phyloP scores from a whole-genome alignment of 2,888 invertebrate genomes.

The Arge pagana region DNA sequence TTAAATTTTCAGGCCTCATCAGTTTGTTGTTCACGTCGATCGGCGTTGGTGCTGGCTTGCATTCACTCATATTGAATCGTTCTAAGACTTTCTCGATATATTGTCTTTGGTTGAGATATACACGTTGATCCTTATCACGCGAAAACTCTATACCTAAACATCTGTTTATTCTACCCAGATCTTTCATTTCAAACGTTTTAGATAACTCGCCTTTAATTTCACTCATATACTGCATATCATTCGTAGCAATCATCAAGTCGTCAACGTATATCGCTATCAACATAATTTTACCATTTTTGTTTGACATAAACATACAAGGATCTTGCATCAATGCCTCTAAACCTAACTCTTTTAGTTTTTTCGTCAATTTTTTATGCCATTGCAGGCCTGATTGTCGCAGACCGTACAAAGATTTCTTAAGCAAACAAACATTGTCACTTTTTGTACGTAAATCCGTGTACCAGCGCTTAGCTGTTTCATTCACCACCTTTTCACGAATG shows the following conservation, averaged over 20 bases:
- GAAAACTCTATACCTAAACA: conserved; percentile 26
- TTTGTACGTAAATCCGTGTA: neutral
- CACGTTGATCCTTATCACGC: conserved; percentile 7
- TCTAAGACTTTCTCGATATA: neutral
- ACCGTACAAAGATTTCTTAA: conserved; percentile 15
- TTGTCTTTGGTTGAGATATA: neutral
- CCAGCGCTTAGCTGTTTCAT: conserved; percentile 23
- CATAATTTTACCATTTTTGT: conserved; percentile 6
- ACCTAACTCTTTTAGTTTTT: conserved; percentile 7
- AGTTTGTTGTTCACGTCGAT: neutral
- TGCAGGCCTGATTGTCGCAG: conserved; percentile 15
- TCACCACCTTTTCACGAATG: too few relatives aligned
- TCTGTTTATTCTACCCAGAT: conserved; percentile 12
- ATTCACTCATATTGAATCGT: neutral
- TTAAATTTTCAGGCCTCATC: neutral
- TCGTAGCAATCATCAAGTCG: conserved; percentile 9
- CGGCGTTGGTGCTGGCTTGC: neutral
- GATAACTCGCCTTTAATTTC: conserved; percentile 11
- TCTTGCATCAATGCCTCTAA: conserved; percentile 13
- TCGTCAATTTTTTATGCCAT: conserved; percentile 7
- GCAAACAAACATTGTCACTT: conserved; percentile 5
- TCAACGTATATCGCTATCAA: conserved; percentile 16
- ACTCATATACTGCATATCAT: conserved; percentile 6
- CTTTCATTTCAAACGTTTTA: conserved; percentile 22
- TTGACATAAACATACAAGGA: conserved; percentile 15